Percentiles rank a stretch among this genome's conserved stretches.
Conservation (phyloP, 2,888 invertebrate genomes). For the Anagyrus pseudococci region DNA sequence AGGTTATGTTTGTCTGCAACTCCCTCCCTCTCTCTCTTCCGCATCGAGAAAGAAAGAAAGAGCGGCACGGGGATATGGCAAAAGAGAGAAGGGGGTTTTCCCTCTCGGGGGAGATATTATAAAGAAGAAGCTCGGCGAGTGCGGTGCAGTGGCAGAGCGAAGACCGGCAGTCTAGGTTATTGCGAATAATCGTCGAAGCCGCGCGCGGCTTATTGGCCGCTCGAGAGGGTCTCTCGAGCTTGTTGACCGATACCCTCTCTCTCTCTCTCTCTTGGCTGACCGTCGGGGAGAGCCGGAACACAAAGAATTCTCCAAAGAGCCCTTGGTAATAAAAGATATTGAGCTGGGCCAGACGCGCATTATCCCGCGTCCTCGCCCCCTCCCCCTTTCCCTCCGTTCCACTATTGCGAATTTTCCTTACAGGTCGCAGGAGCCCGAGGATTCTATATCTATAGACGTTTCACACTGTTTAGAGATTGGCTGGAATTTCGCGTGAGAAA, state of each 20-base stretch:
- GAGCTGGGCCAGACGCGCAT: too few species aligned
- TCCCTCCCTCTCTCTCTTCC: too few species aligned
- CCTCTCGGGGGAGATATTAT: slow-evolving; percentile 27
- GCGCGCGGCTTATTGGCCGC: slow-evolving; percentile 35
- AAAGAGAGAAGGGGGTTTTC: too few species aligned
- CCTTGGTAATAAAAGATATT: slow-evolving; percentile 32
- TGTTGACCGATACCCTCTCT: slow-evolving; percentile 38
- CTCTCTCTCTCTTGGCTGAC: background rate
- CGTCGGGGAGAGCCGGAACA: background rate
- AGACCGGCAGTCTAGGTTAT: slow-evolving; percentile 25
- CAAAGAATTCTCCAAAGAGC: slow-evolving; percentile 25
- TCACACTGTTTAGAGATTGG: too few species aligned
- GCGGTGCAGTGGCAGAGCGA: too few species aligned
- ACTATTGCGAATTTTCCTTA: too few species aligned
- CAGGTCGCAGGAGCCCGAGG: too few species aligned
- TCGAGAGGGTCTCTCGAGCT: slow-evolving; percentile 34
- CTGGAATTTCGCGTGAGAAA: too few species aligned
- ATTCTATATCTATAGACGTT: too few species aligned
- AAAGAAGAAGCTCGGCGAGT: slow-evolving; percentile 21
- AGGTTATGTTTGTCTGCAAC: slow-evolving; percentile 37
- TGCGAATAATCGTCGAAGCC: slow-evolving; percentile 39
- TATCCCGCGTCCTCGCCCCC: background rate
- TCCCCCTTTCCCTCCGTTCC: background rate
- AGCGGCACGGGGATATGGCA: too few species aligned
- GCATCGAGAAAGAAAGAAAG: too few species aligned